Evolutionary conservation across 2,113 vertebrate genomes (phyloP).

Genomic region (Gobius niger): DNA sequence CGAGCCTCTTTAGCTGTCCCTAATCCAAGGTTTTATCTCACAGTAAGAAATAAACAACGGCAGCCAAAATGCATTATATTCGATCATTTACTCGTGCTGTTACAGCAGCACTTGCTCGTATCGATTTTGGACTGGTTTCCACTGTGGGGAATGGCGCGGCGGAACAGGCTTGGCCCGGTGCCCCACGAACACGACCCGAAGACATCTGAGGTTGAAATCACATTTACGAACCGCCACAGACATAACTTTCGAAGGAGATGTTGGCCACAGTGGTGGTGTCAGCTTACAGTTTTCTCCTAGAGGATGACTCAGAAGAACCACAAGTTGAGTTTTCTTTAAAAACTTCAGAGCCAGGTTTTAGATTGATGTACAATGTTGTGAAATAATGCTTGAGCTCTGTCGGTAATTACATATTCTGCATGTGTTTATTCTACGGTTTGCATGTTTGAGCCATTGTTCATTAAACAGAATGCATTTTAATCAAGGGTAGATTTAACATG

Average conservation of each 20-base stretch:
- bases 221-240: constrained; percentile 2
- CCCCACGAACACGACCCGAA: background rate
- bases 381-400: too few relatives aligned
- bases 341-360: too few relatives aligned
- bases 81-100: background rate
- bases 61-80: background rate
- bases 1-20: background rate
- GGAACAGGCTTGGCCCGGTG: background rate
- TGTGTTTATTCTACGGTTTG: too few relatives aligned
- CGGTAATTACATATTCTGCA: too few relatives aligned
- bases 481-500: too few relatives aligned
- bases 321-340: too few relatives aligned
- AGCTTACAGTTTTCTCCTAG: background rate
- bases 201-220: background rate
- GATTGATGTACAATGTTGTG: too few relatives aligned
- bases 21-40: background rate
- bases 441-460: too few relatives aligned
- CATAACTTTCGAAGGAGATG: background rate
- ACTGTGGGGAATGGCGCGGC: background rate
- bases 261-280: background rate
- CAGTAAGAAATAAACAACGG: background rate
- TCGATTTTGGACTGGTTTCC: constrained; percentile 10
- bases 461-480: too few relatives aligned
- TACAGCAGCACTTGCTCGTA: background rate
- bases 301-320: background rate